These are phyloP conservation scores for Hippopotamus amphibius DNA, from an alignment of 2,113 vertebrate species.

Conservation along the genomic window DNA sequence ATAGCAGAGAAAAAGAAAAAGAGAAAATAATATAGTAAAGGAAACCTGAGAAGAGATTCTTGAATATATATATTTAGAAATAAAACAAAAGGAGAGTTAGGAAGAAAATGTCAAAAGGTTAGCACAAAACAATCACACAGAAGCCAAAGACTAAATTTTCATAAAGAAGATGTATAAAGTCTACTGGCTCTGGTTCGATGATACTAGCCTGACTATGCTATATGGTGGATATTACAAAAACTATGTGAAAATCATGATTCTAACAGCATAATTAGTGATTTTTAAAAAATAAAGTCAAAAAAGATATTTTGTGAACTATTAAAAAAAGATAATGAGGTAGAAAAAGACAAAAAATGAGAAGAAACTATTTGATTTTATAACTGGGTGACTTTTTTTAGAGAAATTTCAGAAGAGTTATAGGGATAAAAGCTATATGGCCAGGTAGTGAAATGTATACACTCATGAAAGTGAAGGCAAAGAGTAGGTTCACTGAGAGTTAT, in stretches of 20 bases:
- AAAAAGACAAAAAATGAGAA: not conserved
- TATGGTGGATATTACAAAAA: not conserved
- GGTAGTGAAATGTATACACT: not conserved
- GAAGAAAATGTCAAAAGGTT: not conserved
- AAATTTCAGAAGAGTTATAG: not conserved
- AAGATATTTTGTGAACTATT: not conserved
- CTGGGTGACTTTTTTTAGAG: not conserved
- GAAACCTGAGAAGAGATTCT: not conserved
- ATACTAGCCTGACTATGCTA: not conserved
- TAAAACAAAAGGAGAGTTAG: not conserved
- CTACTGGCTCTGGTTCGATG: not conserved
- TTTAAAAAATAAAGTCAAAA: not conserved
- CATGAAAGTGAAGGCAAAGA: not conserved
- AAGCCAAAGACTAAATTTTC: constrained; percentile 20
- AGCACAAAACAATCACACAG: not conserved
- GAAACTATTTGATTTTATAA: not conserved
- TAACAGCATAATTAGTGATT: not conserved
- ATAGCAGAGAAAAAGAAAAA: not conserved
- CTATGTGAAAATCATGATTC: not conserved
- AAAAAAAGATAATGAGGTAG: not conserved
- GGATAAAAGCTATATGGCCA: not conserved
- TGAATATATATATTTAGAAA: not conserved
- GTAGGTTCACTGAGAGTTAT: not conserved
- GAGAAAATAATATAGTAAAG: not conserved
- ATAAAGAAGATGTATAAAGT: not conserved